Percentiles rank a stretch among this genome's conserved stretches.
Evolutionary conservation across 2,113 vertebrate species (phyloP).

Genomic region (Pseudopipra pipra): DNA sequence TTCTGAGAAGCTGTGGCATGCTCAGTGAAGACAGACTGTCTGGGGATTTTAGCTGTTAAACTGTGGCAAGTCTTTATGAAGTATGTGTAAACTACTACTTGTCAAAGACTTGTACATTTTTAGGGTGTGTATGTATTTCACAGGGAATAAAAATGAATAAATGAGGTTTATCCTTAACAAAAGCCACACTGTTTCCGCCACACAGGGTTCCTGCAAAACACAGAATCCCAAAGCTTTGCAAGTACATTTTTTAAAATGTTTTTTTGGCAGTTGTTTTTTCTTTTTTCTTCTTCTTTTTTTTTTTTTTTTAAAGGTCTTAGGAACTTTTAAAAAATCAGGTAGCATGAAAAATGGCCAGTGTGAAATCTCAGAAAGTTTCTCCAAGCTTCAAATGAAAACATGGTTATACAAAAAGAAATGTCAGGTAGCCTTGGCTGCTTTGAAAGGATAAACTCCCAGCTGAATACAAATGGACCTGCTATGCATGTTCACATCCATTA

Average conservation of each 20-base stretch:
- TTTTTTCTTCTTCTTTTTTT: neutral
- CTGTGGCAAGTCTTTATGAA: neutral
- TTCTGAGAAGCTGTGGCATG: neutral
- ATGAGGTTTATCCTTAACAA: neutral
- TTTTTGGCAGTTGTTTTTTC: neutral
- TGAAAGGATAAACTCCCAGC: neutral
- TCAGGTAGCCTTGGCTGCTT: neutral
- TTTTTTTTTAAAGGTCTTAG: neutral
- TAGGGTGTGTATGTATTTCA: neutral
- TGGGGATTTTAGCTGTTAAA: conserved; percentile 12
- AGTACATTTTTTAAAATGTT: fast-evolving
- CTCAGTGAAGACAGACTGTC: neutral
- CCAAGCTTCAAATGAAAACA: neutral
- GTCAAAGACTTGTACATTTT: neutral
- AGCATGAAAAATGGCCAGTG: neutral
- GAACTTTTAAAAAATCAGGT: neutral
- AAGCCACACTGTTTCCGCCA: neutral
- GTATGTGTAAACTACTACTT: neutral
- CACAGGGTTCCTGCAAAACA: neutral
- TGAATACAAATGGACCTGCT: neutral
- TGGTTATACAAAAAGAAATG: neutral
- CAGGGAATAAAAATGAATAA: neutral
- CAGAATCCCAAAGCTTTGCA: neutral
- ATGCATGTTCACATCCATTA: neutral
- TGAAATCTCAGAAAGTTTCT: neutral